Base-by-base conservation (phyloP, 2,113 vertebrate species). In the Takifugu flavidus region DNA sequence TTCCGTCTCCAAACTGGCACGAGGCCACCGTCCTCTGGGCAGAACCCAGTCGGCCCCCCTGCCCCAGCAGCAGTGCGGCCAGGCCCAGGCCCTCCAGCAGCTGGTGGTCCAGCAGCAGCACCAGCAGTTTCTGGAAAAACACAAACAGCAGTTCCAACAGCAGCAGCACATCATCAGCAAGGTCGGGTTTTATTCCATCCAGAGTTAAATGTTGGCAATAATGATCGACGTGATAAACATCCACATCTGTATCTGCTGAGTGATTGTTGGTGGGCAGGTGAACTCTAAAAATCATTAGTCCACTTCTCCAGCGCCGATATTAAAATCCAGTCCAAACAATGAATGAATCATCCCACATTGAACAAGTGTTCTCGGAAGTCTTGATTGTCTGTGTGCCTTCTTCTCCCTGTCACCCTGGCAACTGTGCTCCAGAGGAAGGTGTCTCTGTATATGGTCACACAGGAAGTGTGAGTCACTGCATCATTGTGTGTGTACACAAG, bases 121-220 rank as follows among this genome's bases (percentile, higher is more conserved):
- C 90, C 96, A 99, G 91, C 96, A 98, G 86, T 99, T 99, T 85
- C 91, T 98, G 90, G 96, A 98, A 87, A 99, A 99, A 90, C 96
- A 98, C 90, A 98, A 98, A 82, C 96, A 98, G 83, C 95, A 98
- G 70, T 98, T 98, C 86, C 96, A 98, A 1, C 82, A 85, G 73
- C 82, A 84, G 65, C 85, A 83, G 79, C 92, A 98, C 78, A 95
- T 98, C 89, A 91, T 96, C 84, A 93, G 87, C 92, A 97, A 98
- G 95, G 96, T 98, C 88, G 34, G 34, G 7, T 39, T 39, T 39
- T 11, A 1, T 11, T 8, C 34, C 3, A 10, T 39, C 34, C 4
- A 3, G 11, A 39, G 34, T 11, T 2, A 39, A 39, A 39, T 7
- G 2, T 34, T 7, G 8, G 31, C 31, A 34, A 7, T 5, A 7